Conservation (phyloP, 2,888 invertebrate genomes). For the Apotomis turbidana region DNA sequence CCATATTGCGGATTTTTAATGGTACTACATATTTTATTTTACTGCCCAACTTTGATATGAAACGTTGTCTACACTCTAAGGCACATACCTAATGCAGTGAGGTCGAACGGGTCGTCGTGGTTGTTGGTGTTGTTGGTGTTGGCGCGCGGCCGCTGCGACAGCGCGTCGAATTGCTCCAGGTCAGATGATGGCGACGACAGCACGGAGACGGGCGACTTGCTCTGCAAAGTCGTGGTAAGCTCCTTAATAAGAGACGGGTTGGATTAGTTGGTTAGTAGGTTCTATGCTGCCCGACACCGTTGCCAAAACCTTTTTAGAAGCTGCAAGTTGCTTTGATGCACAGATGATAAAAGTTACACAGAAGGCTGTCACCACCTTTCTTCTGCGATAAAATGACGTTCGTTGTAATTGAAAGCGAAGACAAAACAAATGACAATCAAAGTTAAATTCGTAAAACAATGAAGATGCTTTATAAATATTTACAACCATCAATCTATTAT, state of each 20-base stretch:
- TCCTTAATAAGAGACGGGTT: conserved; percentile 3
- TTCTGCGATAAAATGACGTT: too few relatives aligned
- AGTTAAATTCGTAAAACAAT: too few relatives aligned
- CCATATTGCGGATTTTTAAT: too few relatives aligned
- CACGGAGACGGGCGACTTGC: conserved; percentile 69
- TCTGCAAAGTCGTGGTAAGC: conserved; percentile 52
- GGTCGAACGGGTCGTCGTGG: conserved; percentile 88
- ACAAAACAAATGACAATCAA: too few relatives aligned
- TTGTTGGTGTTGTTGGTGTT: conserved; percentile 43
- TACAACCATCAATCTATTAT: too few relatives aligned
- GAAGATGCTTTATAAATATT: too few relatives aligned
- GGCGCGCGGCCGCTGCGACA: conserved; percentile 89
- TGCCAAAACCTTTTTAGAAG: not conserved
- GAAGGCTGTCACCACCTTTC: too few relatives aligned
- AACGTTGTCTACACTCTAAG: conserved; percentile 23
- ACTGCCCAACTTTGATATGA: too few relatives aligned
- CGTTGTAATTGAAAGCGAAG: too few relatives aligned
- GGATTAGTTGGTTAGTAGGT: conserved; percentile 6
- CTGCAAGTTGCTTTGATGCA: too few relatives aligned
- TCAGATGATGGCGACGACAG: conserved; percentile 85
- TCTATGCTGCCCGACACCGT: not conserved
- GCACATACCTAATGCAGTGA: conserved; percentile 83
- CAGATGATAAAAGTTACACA: too few relatives aligned
- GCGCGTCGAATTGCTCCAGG: conserved; percentile 94
- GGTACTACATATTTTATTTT: too few relatives aligned